A percentile compares a stretch with the other conserved stretches of the same genome.
Evolutionary conservation across 1,140 invertebrate genomes (phyloP).

Genomic region (Ips nitidus): DNA sequence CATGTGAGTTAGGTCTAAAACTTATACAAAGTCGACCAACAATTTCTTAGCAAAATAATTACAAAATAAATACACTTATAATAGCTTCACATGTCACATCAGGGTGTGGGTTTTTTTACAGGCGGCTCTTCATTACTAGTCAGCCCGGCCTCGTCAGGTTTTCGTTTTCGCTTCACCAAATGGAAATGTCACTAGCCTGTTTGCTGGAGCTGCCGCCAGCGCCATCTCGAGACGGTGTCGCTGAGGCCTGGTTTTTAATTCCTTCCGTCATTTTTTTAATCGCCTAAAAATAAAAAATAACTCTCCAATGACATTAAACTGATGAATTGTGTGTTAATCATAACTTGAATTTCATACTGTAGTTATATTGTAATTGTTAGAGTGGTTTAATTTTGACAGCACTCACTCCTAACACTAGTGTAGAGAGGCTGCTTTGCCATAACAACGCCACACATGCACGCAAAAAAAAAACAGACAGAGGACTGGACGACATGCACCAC

Average conservation of each 20-base stretch:
- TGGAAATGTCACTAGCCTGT: conserved; percentile 71
- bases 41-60: too few relatives aligned
- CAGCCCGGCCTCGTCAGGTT: conserved; percentile 57
- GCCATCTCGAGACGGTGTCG: conserved; percentile 7
- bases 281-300: conserved; percentile 16
- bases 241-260: conserved; percentile 4
- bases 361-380: not conserved
- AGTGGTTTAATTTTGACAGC: not conserved
- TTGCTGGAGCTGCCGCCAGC: conserved; percentile 48
- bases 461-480: too few relatives aligned
- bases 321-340: too few relatives aligned
- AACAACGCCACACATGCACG: too few relatives aligned
- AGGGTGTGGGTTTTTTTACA: conserved; percentile 53
- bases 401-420: too few relatives aligned
- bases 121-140: conserved; percentile 50
- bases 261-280: conserved; percentile 34
- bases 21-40: too few relatives aligned
- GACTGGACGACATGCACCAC: too few relatives aligned
- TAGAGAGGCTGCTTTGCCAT: too few relatives aligned
- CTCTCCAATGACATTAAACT: not conserved
- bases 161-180: conserved; percentile 71
- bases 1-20: too few relatives aligned
- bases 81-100: too few relatives aligned
- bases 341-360: too few relatives aligned
- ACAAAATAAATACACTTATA: too few relatives aligned